Percentiles rank a stretch among this genome's conserved stretches.
Conservation (phyloP, 2,113 vertebrate species). For the Agapornis roseicollis region DNA sequence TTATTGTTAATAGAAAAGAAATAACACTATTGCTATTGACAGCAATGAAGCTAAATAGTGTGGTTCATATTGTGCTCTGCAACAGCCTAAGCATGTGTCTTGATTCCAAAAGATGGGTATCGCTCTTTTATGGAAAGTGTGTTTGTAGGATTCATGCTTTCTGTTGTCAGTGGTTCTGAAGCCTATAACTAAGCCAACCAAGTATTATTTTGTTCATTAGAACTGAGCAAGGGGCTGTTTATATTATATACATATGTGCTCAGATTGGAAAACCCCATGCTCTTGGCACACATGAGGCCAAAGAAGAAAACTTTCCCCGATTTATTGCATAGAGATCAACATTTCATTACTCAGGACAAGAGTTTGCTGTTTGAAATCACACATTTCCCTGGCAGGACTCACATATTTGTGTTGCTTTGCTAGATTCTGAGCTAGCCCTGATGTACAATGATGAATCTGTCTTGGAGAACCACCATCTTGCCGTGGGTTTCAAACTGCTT, state of each 20-base stretch:
- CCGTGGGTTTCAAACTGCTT: conserved; percentile 95
- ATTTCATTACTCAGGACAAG: not conserved
- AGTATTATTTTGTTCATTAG: not conserved
- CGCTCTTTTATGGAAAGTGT: not conserved
- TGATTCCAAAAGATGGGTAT: not conserved
- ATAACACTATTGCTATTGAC: conserved; percentile 42
- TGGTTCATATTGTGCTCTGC: not conserved
- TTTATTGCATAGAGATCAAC: not conserved
- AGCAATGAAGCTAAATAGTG: not conserved
- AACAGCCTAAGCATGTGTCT: not conserved
- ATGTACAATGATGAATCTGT: conserved; percentile 99
- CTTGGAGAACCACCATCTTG: conserved; percentile 97
- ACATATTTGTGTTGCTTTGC: not conserved
- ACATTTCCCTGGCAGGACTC: not conserved
- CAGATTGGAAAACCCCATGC: not conserved
- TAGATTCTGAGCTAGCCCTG: conserved; percentile 95
- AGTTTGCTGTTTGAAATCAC: not conserved
- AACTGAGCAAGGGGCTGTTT: not conserved
- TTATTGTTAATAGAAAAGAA: not conserved
- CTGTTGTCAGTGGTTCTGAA: not conserved
- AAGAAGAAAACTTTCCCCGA: not conserved
- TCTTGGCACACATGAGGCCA: not conserved
- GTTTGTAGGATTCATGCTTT: not conserved
- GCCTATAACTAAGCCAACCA: not conserved
- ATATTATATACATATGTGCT: not conserved